A percentile compares a stretch with the other conserved stretches of the same genome.
phyloP scores from a whole-genome alignment of 1,140 invertebrate genomes.

The Coptotermes formosanus region DNA sequence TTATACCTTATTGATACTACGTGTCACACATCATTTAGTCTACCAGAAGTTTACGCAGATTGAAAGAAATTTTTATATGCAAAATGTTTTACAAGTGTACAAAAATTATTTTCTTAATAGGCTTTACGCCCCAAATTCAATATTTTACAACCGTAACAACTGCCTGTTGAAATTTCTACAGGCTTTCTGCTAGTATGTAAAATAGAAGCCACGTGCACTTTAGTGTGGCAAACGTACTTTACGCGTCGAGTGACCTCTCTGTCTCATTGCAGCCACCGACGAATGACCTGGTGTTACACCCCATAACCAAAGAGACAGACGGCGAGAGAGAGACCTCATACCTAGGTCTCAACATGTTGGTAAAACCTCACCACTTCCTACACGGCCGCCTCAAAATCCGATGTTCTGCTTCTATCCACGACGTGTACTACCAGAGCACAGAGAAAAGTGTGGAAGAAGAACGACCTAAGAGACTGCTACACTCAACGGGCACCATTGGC shows the following conservation, averaged over 20 bases:
- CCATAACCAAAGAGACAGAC: conserved; percentile 43
- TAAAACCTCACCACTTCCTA: conserved; percentile 55
- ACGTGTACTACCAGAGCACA: conserved; percentile 61
- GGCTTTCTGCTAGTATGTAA: no score
- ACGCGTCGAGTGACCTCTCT: background rate
- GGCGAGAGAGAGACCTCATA: conserved; percentile 44
- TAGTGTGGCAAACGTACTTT: no score
- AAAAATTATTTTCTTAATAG: no score
- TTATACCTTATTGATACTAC: no score
- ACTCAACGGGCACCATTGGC: background rate
- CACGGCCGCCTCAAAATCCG: conserved; percentile 58
- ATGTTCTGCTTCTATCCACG: conserved; percentile 61
- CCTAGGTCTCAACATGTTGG: conserved; percentile 54
- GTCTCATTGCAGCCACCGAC: conserved; percentile 39
- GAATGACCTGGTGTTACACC: conserved; percentile 43
- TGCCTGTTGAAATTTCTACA: no score
- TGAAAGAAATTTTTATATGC: no score
- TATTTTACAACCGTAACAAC: no score
- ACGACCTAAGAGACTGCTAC: conserved; percentile 37
- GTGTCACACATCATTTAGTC: no score
- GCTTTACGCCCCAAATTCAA: no score
- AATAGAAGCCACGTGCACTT: no score
- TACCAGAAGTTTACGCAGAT: no score
- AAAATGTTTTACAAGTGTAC: no score
- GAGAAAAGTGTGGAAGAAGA: conserved; percentile 60